These are phyloP conservation scores for Ctena decussata DNA, from an alignment of 2,888 invertebrate species.

Conservation along the genomic window DNA sequence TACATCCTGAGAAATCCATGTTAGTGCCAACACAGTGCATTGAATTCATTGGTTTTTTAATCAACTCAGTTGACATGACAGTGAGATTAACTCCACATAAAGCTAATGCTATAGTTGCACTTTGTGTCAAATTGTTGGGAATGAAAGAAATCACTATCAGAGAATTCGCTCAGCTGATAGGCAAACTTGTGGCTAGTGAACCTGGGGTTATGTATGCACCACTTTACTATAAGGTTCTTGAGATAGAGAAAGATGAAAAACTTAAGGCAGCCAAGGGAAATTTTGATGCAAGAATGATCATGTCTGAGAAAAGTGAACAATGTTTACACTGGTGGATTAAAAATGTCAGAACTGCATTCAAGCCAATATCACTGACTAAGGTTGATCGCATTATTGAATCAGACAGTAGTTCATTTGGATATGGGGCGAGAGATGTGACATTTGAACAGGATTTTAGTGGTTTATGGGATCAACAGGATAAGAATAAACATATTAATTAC, in stretches of 20 bases:
- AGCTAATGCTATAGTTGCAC: no score
- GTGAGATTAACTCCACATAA: no score
- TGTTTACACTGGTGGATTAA: constrained; percentile 39
- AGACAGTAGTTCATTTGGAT: constrained; percentile 28
- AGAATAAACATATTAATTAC: constrained; percentile 30
- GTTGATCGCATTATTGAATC: constrained; percentile 3
- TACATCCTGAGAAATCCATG: no score
- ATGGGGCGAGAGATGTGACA: constrained; percentile 14
- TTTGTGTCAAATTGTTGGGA: no score
- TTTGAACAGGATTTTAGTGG: constrained; percentile 1
- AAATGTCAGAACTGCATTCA: neutral
- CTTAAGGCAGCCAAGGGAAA: constrained; percentile 34
- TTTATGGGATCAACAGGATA: constrained; percentile 16
- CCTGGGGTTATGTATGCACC: constrained; percentile 41
- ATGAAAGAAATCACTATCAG: no score
- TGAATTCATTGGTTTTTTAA: no score
- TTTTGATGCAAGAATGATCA: constrained; percentile 38
- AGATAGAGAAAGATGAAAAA: constrained; percentile 34
- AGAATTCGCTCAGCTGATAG: constrained; percentile 19
- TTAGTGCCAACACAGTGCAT: no score
- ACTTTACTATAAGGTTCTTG: neutral
- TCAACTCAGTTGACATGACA: no score
- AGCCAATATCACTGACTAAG: neutral
- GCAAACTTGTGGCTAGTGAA: constrained; percentile 43
- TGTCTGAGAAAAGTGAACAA: constrained; percentile 13